These are phyloP conservation scores for Platycercus adscitus DNA, from an alignment of 2,113 vertebrate genomes.

Conservation along the genomic window DNA sequence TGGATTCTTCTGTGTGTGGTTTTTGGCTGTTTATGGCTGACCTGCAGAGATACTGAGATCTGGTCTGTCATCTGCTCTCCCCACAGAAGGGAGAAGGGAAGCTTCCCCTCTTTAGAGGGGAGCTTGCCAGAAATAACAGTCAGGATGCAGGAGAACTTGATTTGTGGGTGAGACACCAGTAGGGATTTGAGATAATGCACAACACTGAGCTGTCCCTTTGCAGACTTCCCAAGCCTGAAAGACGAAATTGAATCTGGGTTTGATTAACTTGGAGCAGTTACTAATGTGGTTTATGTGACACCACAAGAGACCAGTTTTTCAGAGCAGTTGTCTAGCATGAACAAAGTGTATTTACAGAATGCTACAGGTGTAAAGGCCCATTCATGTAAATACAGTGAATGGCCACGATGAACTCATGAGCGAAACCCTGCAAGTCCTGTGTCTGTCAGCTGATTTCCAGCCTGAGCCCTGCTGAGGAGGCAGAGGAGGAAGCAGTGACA, in stretches of 20 bases:
- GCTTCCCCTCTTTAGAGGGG: background rate
- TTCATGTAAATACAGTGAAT: background rate
- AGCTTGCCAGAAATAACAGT: background rate
- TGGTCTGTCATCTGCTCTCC: background rate
- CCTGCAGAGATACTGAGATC: background rate
- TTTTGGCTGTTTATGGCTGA: background rate
- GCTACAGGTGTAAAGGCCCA: background rate
- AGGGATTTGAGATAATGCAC: background rate
- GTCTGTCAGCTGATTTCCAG: background rate
- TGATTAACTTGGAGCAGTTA: background rate
- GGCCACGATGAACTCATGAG: no score
- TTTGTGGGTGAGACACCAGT: background rate
- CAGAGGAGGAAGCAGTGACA: background rate
- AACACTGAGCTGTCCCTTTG: background rate
- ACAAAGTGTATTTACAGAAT: background rate
- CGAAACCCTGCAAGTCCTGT: fast-evolving
- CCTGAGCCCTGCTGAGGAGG: background rate
- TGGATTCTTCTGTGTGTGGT: background rate
- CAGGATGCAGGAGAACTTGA: background rate
- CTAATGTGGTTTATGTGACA: background rate
- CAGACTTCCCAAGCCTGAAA: background rate
- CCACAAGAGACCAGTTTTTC: background rate
- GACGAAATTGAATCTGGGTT: background rate
- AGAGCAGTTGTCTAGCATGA: background rate
- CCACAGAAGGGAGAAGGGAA: background rate